Conservation (phyloP, 1,140 invertebrate genomes). For the Meloidogyne hapla region DNA sequence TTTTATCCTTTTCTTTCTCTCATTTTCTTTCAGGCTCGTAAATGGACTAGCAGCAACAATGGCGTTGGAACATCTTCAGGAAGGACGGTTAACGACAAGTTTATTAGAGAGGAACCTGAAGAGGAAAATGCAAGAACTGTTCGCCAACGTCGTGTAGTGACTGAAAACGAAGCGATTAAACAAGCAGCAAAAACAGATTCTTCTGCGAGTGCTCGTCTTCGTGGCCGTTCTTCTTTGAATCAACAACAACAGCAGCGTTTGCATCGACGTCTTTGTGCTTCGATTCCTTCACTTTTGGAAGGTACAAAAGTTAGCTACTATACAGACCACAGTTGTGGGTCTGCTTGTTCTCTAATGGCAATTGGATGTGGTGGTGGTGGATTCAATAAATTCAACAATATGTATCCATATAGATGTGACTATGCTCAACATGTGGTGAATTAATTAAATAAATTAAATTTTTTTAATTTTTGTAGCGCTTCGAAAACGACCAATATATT, state of each 20-base stretch:
- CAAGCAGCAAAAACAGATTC: background rate
- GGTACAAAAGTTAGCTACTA: background rate
- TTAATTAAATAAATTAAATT: background rate
- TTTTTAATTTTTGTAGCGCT: background rate
- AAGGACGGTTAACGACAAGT: background rate
- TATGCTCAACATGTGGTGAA: background rate
- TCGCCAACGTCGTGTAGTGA: background rate
- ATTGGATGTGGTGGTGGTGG: background rate
- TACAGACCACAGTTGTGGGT: background rate
- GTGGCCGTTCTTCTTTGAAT: background rate
- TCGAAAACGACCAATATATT: background rate
- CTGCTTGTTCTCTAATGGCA: background rate
- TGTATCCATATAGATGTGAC: conserved; percentile 2
- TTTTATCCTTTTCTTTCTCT: background rate
- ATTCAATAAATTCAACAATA: background rate
- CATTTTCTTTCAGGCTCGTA: background rate
- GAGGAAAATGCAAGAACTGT: background rate
- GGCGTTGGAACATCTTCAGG: background rate
- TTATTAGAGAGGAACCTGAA: background rate
- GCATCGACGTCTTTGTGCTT: background rate
- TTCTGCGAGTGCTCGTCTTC: background rate
- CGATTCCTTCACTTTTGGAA: background rate
- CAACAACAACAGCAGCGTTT: background rate
- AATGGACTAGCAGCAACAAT: background rate
- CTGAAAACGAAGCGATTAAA: background rate